A percentile compares a stretch with the other conserved stretches of the same genome.
These are phyloP conservation scores for Plebejus melissa DNA, from an alignment of 2,888 invertebrate genomes.

Conservation along the genomic window DNA sequence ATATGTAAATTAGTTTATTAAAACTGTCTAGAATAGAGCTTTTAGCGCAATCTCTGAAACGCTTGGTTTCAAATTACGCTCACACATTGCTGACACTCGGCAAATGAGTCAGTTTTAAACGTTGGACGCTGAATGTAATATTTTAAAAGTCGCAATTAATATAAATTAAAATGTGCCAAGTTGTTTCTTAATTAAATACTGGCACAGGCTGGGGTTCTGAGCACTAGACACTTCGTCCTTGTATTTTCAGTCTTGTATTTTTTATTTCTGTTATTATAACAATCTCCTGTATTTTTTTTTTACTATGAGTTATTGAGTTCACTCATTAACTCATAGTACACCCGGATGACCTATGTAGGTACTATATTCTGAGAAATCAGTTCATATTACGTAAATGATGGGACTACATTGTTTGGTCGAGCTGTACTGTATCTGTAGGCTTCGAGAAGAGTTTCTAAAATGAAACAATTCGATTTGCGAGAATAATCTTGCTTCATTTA, in stretches of 20 bases:
- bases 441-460: no score
- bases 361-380: no score
- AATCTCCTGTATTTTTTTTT: no score
- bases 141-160: conserved; percentile 6
- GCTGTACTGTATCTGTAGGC: no score
- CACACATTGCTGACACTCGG: conserved; percentile 1
- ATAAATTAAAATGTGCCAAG: conserved; percentile 18
- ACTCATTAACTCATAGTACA: no score
- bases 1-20: conserved; percentile 1
- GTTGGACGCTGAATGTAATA: neutral
- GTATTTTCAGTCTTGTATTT: neutral
- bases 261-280: neutral
- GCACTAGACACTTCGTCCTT: neutral
- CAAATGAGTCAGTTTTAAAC: conserved; percentile 11
- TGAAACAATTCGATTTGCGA: no score
- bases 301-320: no score
- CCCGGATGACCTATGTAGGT: no score
- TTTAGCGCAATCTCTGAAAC: conserved; percentile 1
- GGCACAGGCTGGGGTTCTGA: neutral
- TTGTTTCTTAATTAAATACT: conserved; percentile 18
- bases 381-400: no score
- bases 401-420: no score
- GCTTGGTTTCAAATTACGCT: conserved; percentile 11
- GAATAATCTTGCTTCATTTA: no score
- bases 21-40: neutral